A percentile compares a stretch with the other conserved stretches of the same genome.
Evolutionary conservation across 2,797 vertebrate genomes (phyloP).

Genomic region (Microchirus variegatus): DNA sequence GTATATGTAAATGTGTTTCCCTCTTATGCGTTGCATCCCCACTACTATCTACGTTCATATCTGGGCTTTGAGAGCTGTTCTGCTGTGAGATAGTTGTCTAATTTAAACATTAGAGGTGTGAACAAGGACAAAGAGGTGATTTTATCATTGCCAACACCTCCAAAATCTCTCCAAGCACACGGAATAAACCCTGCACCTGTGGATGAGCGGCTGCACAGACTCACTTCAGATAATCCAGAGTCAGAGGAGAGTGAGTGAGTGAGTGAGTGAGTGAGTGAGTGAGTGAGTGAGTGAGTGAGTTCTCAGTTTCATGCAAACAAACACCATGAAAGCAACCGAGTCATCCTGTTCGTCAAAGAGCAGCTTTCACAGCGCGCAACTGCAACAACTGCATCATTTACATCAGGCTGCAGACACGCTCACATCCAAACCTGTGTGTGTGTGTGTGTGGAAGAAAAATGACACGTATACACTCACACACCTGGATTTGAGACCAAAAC

Average conservation of each 20-base stretch:
- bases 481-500: too few species aligned
- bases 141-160: background rate
- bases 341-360: slow-evolving; percentile 67
- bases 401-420: slow-evolving; percentile 23
- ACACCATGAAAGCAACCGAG: slow-evolving; percentile 54
- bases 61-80: too few species aligned
- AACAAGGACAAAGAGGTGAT: too few species aligned
- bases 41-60: too few species aligned
- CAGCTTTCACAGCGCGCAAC: slow-evolving; percentile 66
- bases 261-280: slow-evolving; percentile 25
- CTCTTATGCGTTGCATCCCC: too few species aligned
- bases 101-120: too few species aligned
- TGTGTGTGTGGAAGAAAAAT: slow-evolving; percentile 13
- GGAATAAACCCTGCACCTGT: background rate
- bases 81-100: too few species aligned
- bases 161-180: background rate
- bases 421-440: slow-evolving; percentile 19
- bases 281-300: slow-evolving; percentile 25
- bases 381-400: slow-evolving; percentile 69
- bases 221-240: slow-evolving; percentile 19
- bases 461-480: slow-evolving; percentile 19
- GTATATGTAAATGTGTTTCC: too few species aligned
- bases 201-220: slow-evolving; percentile 5
- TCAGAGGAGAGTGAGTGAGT: slow-evolving; percentile 24
- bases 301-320: slow-evolving; percentile 37